Conservation (phyloP, 2,888 invertebrate species). For the Strigamia transsilvanica region DNA sequence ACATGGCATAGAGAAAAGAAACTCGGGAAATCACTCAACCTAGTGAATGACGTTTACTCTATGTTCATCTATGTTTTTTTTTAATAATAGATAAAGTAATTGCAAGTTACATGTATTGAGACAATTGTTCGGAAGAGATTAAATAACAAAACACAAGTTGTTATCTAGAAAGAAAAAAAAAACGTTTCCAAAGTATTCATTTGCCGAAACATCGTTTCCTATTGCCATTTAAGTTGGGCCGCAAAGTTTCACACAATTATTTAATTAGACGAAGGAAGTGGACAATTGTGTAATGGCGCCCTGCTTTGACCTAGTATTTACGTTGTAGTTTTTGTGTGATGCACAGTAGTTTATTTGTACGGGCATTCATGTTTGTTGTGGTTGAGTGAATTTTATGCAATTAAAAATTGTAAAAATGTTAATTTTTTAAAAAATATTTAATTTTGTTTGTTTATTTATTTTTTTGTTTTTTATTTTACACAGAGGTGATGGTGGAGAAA, state of each 20-base stretch:
- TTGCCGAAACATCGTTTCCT: not conserved
- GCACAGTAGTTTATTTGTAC: not conserved
- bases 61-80: not conserved
- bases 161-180: not conserved
- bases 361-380: not conserved
- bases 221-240: constrained; percentile 16
- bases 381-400: not conserved
- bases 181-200: not conserved
- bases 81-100: not conserved
- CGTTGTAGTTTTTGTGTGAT: constrained; percentile 5
- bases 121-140: not conserved
- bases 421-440: not conserved
- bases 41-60: not conserved
- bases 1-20: not conserved
- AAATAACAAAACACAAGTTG: not conserved
- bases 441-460: not conserved
- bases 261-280: constrained; percentile 25
- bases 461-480: not conserved
- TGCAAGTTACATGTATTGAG: too few relatives aligned
- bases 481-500: not conserved
- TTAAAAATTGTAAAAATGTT: not conserved
- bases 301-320: constrained; percentile 30
- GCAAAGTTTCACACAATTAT: constrained; percentile 37
- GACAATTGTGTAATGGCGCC: constrained; percentile 30
- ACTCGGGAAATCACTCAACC: not conserved